phyloP scores from a whole-genome alignment of 2,888 invertebrate genomes.

The Micropterix aruncella region DNA sequence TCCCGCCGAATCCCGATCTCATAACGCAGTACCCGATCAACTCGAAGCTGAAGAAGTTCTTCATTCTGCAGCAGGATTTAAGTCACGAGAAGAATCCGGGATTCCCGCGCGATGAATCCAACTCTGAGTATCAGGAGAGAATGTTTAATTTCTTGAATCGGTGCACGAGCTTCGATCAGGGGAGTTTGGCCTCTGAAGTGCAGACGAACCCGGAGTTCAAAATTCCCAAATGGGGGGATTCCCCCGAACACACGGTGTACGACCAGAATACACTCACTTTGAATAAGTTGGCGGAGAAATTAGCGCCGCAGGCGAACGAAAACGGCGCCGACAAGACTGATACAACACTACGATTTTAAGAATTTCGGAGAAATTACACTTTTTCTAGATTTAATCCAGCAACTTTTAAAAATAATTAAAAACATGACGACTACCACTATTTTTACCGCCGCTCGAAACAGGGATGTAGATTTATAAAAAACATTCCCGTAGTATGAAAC shows the following conservation, averaged over 20 bases:
- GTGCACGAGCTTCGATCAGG: conserved; percentile 24
- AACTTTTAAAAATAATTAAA: too few species aligned
- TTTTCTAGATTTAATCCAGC: too few species aligned
- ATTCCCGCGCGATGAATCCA: conserved; percentile 18
- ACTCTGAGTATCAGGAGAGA: conserved; percentile 31
- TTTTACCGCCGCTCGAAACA: too few species aligned
- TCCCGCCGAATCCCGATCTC: conserved; percentile 35
- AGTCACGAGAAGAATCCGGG: conserved; percentile 22
- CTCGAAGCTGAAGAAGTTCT: conserved; percentile 36
- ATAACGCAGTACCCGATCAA: conserved; percentile 38
- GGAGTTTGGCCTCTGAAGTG: conserved; percentile 3
- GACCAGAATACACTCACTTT: conserved; percentile 34
- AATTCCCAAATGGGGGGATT: conserved; percentile 30
- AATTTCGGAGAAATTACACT: too few species aligned
- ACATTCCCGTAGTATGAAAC: too few species aligned
- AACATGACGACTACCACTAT: too few species aligned
- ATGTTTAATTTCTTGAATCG: conserved; percentile 32
- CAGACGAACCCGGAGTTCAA: conserved; percentile 18
- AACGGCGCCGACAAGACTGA: conserved; percentile 10
- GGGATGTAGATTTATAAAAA: too few species aligned
- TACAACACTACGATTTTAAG: too few species aligned
- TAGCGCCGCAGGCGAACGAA: conserved; percentile 12
- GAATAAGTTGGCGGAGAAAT: conserved; percentile 22
- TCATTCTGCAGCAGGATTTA: conserved; percentile 28
- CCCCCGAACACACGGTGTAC: conserved; percentile 28